Conservation (phyloP, 2,113 vertebrate genomes). For the Larimichthys crocea region DNA sequence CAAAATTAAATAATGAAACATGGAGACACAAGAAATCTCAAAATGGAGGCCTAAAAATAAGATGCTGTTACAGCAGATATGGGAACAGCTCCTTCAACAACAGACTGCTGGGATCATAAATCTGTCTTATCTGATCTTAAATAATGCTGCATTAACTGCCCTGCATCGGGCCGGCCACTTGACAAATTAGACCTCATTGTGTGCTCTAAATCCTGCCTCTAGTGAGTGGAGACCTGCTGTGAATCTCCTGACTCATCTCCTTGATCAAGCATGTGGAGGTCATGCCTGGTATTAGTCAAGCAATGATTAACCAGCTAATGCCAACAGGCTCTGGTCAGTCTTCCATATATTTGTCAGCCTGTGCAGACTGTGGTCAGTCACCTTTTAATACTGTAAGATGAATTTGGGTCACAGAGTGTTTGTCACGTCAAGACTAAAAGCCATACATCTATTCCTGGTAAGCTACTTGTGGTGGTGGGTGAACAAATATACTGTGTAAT, state of each 20-base stretch:
- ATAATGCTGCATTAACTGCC: background rate
- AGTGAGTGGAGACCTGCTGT: conserved; percentile 1
- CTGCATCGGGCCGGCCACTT: background rate
- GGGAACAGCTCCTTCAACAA: too few species aligned
- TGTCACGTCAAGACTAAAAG: conserved; percentile 9
- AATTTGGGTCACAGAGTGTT: conserved; percentile 15
- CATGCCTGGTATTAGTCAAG: conserved; percentile 34
- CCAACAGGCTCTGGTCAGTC: conserved; percentile 22
- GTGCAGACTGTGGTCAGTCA: background rate
- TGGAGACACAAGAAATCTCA: background rate
- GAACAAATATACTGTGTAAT: background rate
- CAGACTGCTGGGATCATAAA: too few species aligned
- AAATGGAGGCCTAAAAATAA: background rate
- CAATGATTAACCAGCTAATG: conserved; percentile 52
- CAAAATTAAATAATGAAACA: conserved; percentile 10
- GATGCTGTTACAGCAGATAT: background rate
- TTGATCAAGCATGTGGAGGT: conserved; percentile 17
- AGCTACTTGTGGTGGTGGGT: conserved; percentile 32
- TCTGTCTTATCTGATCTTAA: background rate
- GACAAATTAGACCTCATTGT: background rate
- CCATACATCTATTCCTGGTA: conserved; percentile 59
- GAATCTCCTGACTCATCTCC: conserved; percentile 30
- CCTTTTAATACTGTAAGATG: conserved; percentile 64
- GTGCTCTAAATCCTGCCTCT: background rate
- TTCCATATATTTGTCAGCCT: background rate